A percentile compares a stretch with the other conserved stretches of the same genome.
phyloP scores from a whole-genome alignment of 2,113 vertebrate genomes.

The Mystacornis crossleyi region DNA sequence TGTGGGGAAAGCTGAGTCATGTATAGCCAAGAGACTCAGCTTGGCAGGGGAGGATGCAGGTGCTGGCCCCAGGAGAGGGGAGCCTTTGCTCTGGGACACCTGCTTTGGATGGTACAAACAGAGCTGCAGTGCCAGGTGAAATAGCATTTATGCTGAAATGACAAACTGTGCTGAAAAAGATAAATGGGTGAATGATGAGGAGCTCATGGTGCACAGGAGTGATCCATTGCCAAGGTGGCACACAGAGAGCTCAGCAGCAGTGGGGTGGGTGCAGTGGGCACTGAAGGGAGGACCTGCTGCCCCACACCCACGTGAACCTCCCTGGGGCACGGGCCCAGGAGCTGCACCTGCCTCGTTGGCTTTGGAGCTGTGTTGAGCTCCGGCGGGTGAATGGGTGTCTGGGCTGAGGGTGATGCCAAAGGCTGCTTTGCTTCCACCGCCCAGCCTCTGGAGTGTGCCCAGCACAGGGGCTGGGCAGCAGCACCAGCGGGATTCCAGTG shows the following conservation, averaged over 20 bases:
- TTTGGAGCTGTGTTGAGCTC: background rate
- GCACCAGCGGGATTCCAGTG: accelerated
- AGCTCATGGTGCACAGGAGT: background rate
- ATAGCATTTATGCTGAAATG: background rate
- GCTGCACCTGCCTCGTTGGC: accelerated
- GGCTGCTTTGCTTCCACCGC: background rate
- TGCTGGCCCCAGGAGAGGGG: background rate
- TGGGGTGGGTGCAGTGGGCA: background rate
- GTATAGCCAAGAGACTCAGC: background rate
- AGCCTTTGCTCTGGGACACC: background rate
- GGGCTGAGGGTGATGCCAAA: background rate
- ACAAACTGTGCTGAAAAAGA: background rate
- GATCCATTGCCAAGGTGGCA: background rate
- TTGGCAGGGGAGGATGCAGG: background rate
- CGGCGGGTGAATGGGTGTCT: accelerated
- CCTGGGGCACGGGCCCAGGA: background rate
- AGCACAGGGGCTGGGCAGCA: background rate
- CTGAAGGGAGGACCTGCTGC: background rate
- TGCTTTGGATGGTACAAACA: background rate
- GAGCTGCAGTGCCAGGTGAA: accelerated
- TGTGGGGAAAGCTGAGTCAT: background rate
- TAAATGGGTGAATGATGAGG: background rate
- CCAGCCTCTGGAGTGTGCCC: accelerated
- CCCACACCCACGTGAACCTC: accelerated
- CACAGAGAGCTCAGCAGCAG: background rate